Evolutionary conservation across 2,113 vertebrate species (phyloP).

Genomic region (Micromys minutus): DNA sequence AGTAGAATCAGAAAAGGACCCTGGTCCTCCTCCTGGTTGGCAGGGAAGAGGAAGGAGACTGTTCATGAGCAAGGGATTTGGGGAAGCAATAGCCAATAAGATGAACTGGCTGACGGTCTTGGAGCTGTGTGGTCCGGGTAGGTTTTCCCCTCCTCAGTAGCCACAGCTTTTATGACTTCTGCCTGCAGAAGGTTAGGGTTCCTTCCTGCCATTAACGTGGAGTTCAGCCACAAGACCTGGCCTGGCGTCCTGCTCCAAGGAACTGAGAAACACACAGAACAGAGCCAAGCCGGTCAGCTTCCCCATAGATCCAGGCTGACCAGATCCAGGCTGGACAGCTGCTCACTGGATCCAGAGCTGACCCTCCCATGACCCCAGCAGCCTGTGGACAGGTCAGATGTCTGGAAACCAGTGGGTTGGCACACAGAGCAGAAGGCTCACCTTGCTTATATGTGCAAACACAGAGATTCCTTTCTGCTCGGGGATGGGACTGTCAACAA

Average conservation of each 20-base stretch:
- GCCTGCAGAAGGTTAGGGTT: neutral
- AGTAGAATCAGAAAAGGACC: neutral
- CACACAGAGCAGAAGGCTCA: neutral
- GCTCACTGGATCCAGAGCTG: neutral
- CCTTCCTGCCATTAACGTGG: neutral
- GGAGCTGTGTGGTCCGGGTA: neutral
- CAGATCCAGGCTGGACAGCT: too few relatives aligned
- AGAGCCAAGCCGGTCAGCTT: neutral
- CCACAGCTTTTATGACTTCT: neutral
- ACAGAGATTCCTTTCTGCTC: neutral
- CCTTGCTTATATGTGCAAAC: neutral
- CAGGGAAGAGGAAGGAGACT: neutral
- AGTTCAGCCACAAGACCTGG: neutral
- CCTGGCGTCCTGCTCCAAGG: neutral
- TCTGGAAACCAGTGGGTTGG: neutral
- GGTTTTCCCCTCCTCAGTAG: neutral
- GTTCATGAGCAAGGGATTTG: neutral
- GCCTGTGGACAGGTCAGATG: neutral
- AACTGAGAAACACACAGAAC: neutral
- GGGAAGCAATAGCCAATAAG: too few relatives aligned
- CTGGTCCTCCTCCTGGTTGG: neutral
- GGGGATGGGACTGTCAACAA: neutral
- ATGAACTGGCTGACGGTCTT: rapidly evolving
- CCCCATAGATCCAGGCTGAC: neutral
- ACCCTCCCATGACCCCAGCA: neutral